Conservation (phyloP, 2,113 vertebrate genomes). For the Dipodomys stephensi region DNA sequence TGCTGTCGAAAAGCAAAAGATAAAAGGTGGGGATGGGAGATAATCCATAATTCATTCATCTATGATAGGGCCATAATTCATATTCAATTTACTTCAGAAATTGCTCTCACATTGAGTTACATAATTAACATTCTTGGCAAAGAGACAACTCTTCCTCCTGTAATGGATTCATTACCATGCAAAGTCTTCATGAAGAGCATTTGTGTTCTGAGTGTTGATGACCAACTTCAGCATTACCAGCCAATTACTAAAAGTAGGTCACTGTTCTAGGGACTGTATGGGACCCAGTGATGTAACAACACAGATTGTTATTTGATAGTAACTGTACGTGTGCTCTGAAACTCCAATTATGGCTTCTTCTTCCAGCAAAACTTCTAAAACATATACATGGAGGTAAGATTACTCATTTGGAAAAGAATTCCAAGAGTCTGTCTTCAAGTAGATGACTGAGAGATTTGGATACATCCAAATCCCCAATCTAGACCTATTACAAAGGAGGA, state of each 20-base stretch:
- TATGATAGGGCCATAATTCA: not conserved
- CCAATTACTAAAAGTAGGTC: not conserved
- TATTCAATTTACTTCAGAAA: not conserved
- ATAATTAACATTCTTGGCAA: not conserved
- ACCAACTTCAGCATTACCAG: not conserved
- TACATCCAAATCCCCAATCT: not conserved
- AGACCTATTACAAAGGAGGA: not conserved
- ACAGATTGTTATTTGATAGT: not conserved
- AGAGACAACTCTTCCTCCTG: not conserved
- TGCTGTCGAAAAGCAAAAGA: not conserved
- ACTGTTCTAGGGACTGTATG: not conserved
- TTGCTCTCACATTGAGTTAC: not conserved
- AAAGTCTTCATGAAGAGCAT: not conserved
- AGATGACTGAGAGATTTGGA: not conserved
- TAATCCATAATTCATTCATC: not conserved
- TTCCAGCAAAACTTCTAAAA: not conserved
- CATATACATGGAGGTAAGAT: not conserved
- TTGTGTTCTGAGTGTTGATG: not conserved
- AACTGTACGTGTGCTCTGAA: not conserved
- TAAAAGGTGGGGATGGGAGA: not conserved
- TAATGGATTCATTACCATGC: no score
- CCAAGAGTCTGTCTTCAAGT: not conserved
- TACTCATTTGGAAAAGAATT: not conserved
- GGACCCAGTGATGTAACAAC: not conserved
- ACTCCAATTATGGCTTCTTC: not conserved